Percentiles rank a stretch among this genome's conserved stretches.
These are phyloP conservation scores for Boulengeromyrus knoepffleri DNA, from an alignment of 2,113 vertebrate genomes.

Conservation along the genomic window DNA sequence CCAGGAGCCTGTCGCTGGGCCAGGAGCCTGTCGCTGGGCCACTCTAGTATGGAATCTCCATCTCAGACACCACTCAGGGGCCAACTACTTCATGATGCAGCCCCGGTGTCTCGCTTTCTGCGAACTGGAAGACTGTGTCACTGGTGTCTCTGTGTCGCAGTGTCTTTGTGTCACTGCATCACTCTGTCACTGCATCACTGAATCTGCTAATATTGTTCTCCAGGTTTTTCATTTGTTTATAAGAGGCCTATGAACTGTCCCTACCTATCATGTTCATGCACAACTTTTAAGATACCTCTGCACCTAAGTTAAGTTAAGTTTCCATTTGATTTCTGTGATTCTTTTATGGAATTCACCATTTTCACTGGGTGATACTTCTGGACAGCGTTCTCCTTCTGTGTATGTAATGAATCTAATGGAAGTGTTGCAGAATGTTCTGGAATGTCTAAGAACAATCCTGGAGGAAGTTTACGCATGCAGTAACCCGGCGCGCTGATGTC, in stretches of 20 bases:
- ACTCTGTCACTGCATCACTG: neutral
- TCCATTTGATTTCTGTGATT: neutral
- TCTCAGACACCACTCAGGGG: neutral
- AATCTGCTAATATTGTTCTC: neutral
- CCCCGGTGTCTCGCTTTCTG: neutral
- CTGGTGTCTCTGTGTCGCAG: neutral
- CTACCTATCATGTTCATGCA: neutral
- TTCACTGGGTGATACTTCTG: neutral
- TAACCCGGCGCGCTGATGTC: slow-evolving; percentile 17
- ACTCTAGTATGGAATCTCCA: neutral
- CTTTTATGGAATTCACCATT: neutral
- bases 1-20: neutral
- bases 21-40: neutral
- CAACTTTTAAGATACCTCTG: neutral
- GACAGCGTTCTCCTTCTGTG: neutral
- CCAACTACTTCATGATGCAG: neutral
- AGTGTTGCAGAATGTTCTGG: neutral
- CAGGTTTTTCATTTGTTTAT: neutral
- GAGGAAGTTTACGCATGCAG: neutral
- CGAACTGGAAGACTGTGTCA: neutral
- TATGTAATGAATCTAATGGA: neutral
- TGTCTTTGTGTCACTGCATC: neutral
- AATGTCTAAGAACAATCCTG: neutral
- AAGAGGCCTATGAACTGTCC: neutral
- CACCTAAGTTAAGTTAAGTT: neutral